A percentile compares a stretch with the other conserved stretches of the same genome.
phyloP scores from a whole-genome alignment of 2,797 vertebrate genomes.

The Gallinago stenura region DNA sequence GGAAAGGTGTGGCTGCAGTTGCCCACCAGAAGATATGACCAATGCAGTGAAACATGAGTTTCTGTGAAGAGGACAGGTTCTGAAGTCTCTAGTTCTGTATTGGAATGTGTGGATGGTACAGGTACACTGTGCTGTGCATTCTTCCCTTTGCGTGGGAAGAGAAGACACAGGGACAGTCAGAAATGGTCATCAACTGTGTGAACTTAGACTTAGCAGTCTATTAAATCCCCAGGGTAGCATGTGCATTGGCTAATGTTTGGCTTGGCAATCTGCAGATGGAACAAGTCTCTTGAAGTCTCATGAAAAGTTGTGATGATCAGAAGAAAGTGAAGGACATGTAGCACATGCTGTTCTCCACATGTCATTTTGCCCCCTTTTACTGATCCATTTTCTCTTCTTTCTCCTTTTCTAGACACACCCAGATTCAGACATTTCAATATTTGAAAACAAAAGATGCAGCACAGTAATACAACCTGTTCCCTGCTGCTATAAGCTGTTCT shows the following conservation, averaged over 20 bases:
- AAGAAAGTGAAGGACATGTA: neutral
- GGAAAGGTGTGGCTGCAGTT: neutral
- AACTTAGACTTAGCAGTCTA: neutral
- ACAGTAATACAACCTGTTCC: neutral
- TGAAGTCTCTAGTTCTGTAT: neutral
- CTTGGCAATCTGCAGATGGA: neutral
- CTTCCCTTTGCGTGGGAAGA: neutral
- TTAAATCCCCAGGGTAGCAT: neutral
- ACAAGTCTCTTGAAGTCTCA: neutral
- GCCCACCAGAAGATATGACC: neutral
- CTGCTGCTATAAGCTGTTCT: neutral
- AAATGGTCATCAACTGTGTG: neutral
- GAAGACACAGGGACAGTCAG: neutral
- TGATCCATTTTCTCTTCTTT: neutral
- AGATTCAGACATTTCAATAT: neutral
- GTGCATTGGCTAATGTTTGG: neutral
- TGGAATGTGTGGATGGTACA: neutral
- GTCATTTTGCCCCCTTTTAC: neutral
- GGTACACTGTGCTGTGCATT: neutral
- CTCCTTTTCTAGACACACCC: neutral
- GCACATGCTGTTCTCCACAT: neutral
- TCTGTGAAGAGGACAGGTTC: neutral
- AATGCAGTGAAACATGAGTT: neutral
- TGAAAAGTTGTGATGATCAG: neutral
- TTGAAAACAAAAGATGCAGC: neutral